Evolutionary conservation across 2,113 vertebrate genomes (phyloP).

Genomic region (Ginglymostoma cirratum): DNA sequence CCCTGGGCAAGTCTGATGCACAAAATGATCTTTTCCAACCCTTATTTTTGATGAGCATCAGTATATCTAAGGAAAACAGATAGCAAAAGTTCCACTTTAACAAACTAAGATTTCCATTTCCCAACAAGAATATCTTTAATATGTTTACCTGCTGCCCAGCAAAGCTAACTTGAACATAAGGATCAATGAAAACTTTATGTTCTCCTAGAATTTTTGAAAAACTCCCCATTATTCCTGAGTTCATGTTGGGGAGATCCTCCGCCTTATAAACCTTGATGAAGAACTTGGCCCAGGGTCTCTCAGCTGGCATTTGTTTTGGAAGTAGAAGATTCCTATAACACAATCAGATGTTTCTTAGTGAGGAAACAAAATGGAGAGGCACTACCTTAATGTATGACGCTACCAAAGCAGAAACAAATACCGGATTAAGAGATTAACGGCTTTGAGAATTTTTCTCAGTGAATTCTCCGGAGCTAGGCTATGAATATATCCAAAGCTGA

Average conservation of each 20-base stretch:
- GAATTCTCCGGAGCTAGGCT: too few relatives aligned
- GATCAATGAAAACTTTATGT: constrained; percentile 74
- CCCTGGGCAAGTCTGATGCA: background rate
- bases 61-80: background rate
- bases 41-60: background rate
- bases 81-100: background rate
- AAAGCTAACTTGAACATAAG: constrained; percentile 77
- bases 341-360: background rate
- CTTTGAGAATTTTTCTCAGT: too few relatives aligned
- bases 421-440: too few relatives aligned
- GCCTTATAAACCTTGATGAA: constrained; percentile 72
- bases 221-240: constrained; percentile 70
- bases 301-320: constrained; percentile 67
- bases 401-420: background rate
- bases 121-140: background rate
- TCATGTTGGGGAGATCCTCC: constrained; percentile 80
- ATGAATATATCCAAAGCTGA: too few relatives aligned
- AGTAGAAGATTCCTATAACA: constrained; percentile 75
- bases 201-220: constrained; percentile 76
- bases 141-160: constrained; percentile 75
- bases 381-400: background rate
- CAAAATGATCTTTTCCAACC: background rate
- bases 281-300: constrained; percentile 82
- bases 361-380: background rate
- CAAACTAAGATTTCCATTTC: background rate